Conservation (phyloP, 2,888 invertebrate genomes). For the Torymus aiolomorphi region DNA sequence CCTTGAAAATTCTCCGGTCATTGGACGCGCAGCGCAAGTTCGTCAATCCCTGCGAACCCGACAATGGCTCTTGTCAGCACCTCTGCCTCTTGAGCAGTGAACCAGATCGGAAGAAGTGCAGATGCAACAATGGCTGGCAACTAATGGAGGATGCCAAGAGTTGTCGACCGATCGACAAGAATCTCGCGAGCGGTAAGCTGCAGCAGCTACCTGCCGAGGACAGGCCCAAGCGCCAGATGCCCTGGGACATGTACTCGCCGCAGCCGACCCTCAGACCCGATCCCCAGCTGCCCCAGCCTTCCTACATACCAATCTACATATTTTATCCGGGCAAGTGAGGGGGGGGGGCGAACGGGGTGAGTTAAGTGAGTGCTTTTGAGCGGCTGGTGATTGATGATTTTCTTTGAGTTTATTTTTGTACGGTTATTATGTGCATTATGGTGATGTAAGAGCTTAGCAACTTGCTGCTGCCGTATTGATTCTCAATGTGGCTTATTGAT, state of each 20-base stretch:
- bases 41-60: neutral
- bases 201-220: no score
- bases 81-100: slow-evolving; percentile 3
- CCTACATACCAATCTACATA: slow-evolving; percentile 18
- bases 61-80: slow-evolving; percentile 22
- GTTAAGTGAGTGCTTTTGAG: no score
- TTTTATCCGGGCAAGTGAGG: slow-evolving; percentile 29
- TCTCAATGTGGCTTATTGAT: no score
- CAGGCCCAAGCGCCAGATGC: neutral
- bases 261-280: slow-evolving; percentile 45
- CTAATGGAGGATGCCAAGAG: neutral
- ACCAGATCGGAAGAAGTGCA: neutral
- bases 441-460: no score
- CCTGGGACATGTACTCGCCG: slow-evolving; percentile 32
- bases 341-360: no score
- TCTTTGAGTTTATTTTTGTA: no score
- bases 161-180: neutral
- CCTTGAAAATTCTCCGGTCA: no score
- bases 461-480: no score
- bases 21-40: neutral
- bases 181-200: no score
- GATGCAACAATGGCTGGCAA: slow-evolving; percentile 4
- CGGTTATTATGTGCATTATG: no score
- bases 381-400: no score
- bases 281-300: slow-evolving; percentile 6